phyloP scores from a whole-genome alignment of 2,888 invertebrate genomes.

The Rotaria magnacalcarata region DNA sequence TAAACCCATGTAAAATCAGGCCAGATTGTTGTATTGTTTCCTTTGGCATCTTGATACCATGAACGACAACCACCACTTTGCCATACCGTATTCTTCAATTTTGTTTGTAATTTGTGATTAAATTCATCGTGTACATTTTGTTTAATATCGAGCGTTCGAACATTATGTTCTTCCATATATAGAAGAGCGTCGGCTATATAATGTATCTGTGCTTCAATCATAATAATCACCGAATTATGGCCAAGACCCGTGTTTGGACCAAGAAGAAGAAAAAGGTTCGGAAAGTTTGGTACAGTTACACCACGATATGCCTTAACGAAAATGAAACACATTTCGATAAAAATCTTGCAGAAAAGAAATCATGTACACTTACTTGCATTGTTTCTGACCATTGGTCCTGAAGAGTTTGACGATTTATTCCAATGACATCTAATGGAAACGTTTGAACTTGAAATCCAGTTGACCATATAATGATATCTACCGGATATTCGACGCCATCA shows the following conservation, averaged over 20 bases:
- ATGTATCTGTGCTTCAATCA: neutral
- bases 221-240: neutral
- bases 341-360: neutral
- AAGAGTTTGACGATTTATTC: neutral
- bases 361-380: neutral
- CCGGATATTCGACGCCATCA: slow-evolving; percentile 15
- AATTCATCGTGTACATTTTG: neutral
- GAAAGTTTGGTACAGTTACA: slow-evolving; percentile 8
- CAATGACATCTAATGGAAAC: neutral
- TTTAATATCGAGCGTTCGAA: neutral
- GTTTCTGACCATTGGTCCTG: neutral
- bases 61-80: slow-evolving; percentile 16
- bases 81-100: slow-evolving; percentile 9
- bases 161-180: neutral
- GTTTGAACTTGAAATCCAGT: slow-evolving; percentile 21
- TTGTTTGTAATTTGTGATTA: neutral
- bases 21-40: neutral
- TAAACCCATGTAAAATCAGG: slow-evolving; percentile 12
- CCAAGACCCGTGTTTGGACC: slow-evolving; percentile 4
- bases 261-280: neutral
- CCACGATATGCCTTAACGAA: neutral
- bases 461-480: slow-evolving; percentile 3
- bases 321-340: neutral
- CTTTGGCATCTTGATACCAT: slow-evolving; percentile 12
- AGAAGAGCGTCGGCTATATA: neutral